A percentile compares a stretch with the other conserved stretches of the same genome.
These are phyloP conservation scores for Xenotilapia caudafasciata DNA, from an alignment of 2,113 vertebrate species.

Conservation along the genomic window DNA sequence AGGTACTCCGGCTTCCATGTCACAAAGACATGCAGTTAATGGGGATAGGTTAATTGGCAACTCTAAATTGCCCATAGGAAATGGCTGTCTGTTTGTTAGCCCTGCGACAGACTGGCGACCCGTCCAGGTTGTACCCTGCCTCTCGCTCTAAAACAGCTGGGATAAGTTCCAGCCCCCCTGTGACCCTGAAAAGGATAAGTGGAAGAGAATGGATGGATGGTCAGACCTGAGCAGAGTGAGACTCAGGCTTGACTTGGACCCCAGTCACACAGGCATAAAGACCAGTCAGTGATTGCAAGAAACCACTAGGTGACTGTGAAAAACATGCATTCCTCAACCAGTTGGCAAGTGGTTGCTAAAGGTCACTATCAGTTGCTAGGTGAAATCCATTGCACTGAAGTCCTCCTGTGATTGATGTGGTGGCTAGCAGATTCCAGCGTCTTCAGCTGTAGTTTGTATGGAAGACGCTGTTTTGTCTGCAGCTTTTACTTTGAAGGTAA, in stretches of 20 bases:
- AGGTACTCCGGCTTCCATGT: background rate
- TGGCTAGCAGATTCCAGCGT: background rate
- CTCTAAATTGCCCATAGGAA: background rate
- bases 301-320: background rate
- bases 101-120: background rate
- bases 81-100: background rate
- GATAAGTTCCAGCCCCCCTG: background rate
- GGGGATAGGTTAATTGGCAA: background rate
- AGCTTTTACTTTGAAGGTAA: background rate
- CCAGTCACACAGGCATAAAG: background rate
- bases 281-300: background rate
- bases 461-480: background rate
- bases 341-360: background rate
- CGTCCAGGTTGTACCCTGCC: background rate
- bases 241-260: background rate
- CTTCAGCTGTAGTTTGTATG: background rate
- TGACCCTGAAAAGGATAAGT: background rate
- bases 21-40: background rate
- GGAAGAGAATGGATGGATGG: background rate
- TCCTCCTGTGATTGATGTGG: background rate
- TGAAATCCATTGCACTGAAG: background rate
- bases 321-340: background rate
- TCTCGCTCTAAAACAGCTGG: background rate
- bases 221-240: background rate
- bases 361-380: background rate